phyloP scores from a whole-genome alignment of 1,140 invertebrate species.

The Lepidurus apus region DNA sequence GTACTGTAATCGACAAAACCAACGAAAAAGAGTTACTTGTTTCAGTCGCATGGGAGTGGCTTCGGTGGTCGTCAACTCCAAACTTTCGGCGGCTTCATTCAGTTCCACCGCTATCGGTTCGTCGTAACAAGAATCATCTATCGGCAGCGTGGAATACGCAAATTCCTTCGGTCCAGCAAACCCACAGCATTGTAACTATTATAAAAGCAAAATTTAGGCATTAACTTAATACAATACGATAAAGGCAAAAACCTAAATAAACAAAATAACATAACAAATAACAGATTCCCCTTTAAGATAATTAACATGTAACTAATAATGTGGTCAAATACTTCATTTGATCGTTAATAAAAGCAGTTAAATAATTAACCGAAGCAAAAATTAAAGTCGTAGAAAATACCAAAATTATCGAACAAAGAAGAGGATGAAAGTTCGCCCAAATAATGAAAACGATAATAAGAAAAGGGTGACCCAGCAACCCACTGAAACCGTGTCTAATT shows the following conservation, averaged over 20 bases:
- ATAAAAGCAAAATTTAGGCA: too few species aligned
- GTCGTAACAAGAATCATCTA: slow-evolving; percentile 48
- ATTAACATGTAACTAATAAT: too few species aligned
- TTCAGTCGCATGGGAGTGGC: background rate
- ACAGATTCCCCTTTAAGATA: too few species aligned
- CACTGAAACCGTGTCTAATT: background rate
- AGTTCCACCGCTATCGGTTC: slow-evolving; percentile 23
- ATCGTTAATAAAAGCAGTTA: too few species aligned
- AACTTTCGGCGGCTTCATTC: slow-evolving; percentile 16
- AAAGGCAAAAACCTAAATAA: too few species aligned
- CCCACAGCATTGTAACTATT: slow-evolving; percentile 48
- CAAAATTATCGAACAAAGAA: too few species aligned
- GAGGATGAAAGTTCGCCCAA: background rate
- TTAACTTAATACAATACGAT: too few species aligned
- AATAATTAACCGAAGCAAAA: too few species aligned
- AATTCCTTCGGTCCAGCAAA: slow-evolving; percentile 48
- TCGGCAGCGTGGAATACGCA: slow-evolving; percentile 45
- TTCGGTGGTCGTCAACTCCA: slow-evolving; percentile 33
- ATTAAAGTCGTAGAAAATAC: too few species aligned
- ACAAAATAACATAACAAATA: too few species aligned
- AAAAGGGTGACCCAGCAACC: background rate
- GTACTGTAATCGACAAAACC: background rate
- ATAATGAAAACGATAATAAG: background rate
- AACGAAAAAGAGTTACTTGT: background rate
- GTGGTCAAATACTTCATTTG: too few species aligned